Evolutionary conservation across 2,113 vertebrate genomes (phyloP).

Genomic region (Antigone vipio): DNA sequence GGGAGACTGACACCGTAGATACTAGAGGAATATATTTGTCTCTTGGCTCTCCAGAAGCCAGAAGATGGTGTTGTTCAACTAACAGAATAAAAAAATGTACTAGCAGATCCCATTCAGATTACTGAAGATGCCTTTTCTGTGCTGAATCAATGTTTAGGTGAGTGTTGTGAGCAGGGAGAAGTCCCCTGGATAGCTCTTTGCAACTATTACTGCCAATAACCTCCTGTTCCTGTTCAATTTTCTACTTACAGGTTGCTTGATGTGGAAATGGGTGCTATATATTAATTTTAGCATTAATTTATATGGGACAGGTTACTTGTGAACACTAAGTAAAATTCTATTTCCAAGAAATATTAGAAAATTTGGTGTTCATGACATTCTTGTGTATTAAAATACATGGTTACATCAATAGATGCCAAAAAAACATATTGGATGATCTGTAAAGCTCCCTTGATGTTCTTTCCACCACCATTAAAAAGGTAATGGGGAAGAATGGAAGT

Average conservation of each 20-base stretch:
- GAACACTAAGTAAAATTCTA: not conserved
- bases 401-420: not conserved
- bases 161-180: not conserved
- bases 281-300: not conserved
- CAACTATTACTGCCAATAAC: not conserved
- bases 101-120: not conserved
- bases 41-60: not conserved
- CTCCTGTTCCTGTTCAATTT: slow-evolving; percentile 2
- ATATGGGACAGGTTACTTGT: not conserved
- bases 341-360: not conserved
- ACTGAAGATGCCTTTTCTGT: not conserved
- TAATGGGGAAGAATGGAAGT: not conserved
- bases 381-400: not conserved
- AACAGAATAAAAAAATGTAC: not conserved
- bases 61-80: not conserved
- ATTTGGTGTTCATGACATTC: not conserved
- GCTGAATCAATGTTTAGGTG: slow-evolving; percentile 28
- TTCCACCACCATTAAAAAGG: not conserved
- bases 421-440: not conserved
- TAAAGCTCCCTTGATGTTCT: not conserved
- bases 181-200: not conserved
- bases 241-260: not conserved
- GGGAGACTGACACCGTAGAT: not conserved
- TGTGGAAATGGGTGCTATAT: not conserved
- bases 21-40: not conserved